These are phyloP conservation scores for Taenaris catops DNA, from an alignment of 2,888 invertebrate species.

Conservation along the genomic window DNA sequence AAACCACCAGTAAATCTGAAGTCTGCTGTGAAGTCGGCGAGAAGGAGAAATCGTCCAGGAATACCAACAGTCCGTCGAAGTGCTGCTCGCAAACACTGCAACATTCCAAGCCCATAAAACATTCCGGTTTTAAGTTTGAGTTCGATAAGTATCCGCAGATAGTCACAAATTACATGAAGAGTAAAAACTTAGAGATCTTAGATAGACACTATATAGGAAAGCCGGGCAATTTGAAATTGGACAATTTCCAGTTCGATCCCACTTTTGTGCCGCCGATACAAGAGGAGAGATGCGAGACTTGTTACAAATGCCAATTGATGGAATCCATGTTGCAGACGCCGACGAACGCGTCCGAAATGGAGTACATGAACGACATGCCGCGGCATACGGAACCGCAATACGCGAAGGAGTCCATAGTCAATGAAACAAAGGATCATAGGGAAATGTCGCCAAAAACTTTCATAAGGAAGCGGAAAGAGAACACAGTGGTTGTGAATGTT, in stretches of 20 bases:
- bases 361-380: constrained; percentile 69
- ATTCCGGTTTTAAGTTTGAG: constrained; percentile 87
- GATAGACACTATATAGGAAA: constrained; percentile 80
- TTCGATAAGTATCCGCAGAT: constrained; percentile 87
- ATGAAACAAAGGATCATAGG: constrained; percentile 30
- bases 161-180: constrained; percentile 87
- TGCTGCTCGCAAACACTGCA: constrained; percentile 74
- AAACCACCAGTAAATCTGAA: constrained; percentile 32
- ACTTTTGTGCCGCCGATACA: constrained; percentile 64
- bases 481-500: constrained; percentile 63
- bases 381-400: constrained; percentile 58
- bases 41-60: constrained; percentile 30
- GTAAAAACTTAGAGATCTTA: constrained; percentile 83
- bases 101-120: constrained; percentile 81
- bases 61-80: constrained; percentile 53
- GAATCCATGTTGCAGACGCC: constrained; percentile 85
- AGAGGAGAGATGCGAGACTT: constrained; percentile 74
- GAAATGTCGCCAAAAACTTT: constrained; percentile 61
- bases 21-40: constrained; percentile 39
- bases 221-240: constrained; percentile 74
- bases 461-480: constrained; percentile 56
- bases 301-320: constrained; percentile 72
- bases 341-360: constrained; percentile 88
- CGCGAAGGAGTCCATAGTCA: constrained; percentile 50
- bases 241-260: constrained; percentile 72